Evolutionary conservation across 2,888 invertebrate species (phyloP), one percentile per base, ranked within the genome.

Genomic region (Sinhomidia bicolor): DNA sequence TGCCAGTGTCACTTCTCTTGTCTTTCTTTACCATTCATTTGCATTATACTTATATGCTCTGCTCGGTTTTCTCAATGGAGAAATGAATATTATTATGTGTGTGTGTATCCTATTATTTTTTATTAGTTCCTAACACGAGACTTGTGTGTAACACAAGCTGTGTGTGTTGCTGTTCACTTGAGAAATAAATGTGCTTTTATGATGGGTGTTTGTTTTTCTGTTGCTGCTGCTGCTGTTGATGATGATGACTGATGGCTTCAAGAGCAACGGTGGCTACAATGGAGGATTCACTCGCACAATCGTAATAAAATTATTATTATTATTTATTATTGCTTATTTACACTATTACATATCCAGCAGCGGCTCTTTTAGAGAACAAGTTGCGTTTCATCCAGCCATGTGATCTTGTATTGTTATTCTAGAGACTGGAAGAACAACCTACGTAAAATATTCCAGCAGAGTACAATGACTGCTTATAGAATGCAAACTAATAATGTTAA

Each of bases 161-260:
- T 47, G 9, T 47, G 47, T 7, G 47, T 47, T 14, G 9, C 23
- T 60, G 60, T 60, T 23, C 26, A 60, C 23, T 60, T 60, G 60
- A 60, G 60, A 14, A 47, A 47, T 47, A 47, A 7, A 47, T 47
- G 47, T 12, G 36, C 36, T 36, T 36, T n/a, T n/a, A n/a, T 36
- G 36, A 7, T 36, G 36, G 36, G 36, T 7, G 36, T n/a, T n/a
- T n/a, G n/a, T n/a, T n/a, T 41, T 41, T 5, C 5, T 41, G 41
- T 41, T 41, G 41, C 5, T 41, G 51, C 9, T 14, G n/a, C 9
- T 57, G 57, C 17, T 29, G 62, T 3, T 36, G 17, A 36, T 71
- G 71, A 44, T 44, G 41, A 71, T 71, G 71, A 71, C 71, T 71
- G 71, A 71, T 74, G 74, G 47, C 47, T 71, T 71, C n/a, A 74